Conservation (phyloP, 2,113 vertebrate species). For the Baryphthengus martii region DNA sequence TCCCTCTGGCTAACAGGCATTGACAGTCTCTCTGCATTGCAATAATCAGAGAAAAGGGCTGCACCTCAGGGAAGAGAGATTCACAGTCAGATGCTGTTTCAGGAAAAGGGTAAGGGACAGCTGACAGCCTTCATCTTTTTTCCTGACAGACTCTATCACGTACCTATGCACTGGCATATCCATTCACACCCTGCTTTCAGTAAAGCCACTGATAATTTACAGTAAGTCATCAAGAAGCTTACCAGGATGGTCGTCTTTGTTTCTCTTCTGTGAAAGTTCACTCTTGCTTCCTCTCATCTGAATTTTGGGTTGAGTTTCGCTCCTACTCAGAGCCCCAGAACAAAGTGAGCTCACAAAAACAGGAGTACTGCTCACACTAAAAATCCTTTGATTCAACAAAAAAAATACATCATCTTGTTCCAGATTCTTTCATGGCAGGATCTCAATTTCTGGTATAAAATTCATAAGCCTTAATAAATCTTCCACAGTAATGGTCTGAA, state of each 20-base stretch:
- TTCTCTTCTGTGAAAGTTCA: not conserved
- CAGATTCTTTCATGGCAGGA: not conserved
- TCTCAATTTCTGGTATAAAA: not conserved
- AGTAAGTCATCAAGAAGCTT: not conserved
- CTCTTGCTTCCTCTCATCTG: not conserved
- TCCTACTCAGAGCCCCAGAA: not conserved
- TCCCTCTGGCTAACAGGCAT: not conserved
- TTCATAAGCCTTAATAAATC: conserved; percentile 20
- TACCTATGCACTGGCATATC: not conserved
- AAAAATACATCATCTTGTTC: not conserved
- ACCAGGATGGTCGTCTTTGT: not conserved
- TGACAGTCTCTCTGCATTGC: not conserved
- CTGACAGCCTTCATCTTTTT: not conserved
- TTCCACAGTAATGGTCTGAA: not conserved
- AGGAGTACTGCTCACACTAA: not conserved
- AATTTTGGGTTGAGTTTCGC: not conserved
- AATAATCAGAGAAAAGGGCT: not conserved
- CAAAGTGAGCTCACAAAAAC: not conserved
- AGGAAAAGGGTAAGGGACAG: not conserved
- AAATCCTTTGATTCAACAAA: not conserved
- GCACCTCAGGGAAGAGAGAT: not conserved
- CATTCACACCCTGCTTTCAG: not conserved
- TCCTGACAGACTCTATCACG: not conserved
- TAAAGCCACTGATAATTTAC: not conserved
- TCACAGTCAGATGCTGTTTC: not conserved